Evolutionary conservation across 2,888 invertebrate genomes (phyloP), one percentile per base, ranked within the genome.

Genomic region (Brachypterus glaber): DNA sequence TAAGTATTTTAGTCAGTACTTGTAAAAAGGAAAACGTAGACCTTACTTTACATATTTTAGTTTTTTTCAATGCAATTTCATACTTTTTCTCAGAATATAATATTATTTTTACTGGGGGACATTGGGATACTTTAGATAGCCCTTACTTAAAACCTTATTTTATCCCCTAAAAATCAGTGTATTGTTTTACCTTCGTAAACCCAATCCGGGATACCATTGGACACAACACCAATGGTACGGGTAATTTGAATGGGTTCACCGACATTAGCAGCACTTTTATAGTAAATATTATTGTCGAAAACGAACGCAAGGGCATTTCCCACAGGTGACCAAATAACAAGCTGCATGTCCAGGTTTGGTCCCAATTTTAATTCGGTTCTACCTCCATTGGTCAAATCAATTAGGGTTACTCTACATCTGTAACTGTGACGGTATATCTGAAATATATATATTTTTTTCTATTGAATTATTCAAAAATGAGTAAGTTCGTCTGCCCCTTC

Each of bases 161-260:
- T n/a, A n/a, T n/a, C n/a, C n/a, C n/a, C n/a, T n/a, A n/a, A n/a
- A n/a, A n/a, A n/a, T n/a, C n/a, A n/a, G n/a, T n/a, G n/a, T n/a
- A n/a, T n/a, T n/a, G n/a, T 36, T 36, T 43, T 61, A 84, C 86
- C 87, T 76, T 92, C 92, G 60, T 93, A 92, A 26, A 93, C 81
- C 93, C 93, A 95, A 63, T 93, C 92, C 4, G 91, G 77, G 13
- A 87, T 72, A 3, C 91, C 92, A 60, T 88, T 85, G 59, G 80
- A 88, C 30, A 58, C 41, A 33, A 49, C 53, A 27, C 47, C 49
- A 1, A 31, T 41, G 49, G 72, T 76, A 0, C 59, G 64, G 0
- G 89, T 87, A 21, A 88, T 68, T 47, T 73, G 70, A 3, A 72
- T 67, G 0, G 59, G 62, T 12, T 41, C 42, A 1, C 40, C 43